These are phyloP conservation scores for Rhingia rostrata DNA, from an alignment of 2,888 invertebrate species.

Conservation along the genomic window DNA sequence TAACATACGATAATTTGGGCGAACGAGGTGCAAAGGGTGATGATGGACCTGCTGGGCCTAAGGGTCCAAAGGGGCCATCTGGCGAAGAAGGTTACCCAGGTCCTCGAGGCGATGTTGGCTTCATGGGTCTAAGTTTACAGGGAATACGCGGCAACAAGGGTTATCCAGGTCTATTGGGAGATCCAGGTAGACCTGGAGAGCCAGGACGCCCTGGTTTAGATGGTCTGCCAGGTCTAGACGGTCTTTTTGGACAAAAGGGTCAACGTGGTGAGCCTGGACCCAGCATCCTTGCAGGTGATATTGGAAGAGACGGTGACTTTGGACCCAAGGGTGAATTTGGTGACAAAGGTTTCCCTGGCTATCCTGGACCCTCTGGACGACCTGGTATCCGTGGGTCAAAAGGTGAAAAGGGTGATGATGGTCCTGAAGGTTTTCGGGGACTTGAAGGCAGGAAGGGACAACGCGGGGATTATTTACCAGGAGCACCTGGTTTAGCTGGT, in stretches of 20 bases:
- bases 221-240: constrained; percentile 82
- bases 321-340: constrained; percentile 83
- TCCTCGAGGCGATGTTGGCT: constrained; percentile 84
- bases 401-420: constrained; percentile 85
- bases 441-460: constrained; percentile 84
- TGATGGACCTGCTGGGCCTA: constrained; percentile 84
- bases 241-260: constrained; percentile 82
- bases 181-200: constrained; percentile 86
- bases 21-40: constrained; percentile 83
- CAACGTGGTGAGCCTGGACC: constrained; percentile 82
- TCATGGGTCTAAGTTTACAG: constrained; percentile 82
- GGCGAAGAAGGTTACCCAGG: constrained; percentile 85
- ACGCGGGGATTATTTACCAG: constrained; percentile 82
- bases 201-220: constrained; percentile 84
- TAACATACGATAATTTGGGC: constrained; percentile 83
- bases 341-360: constrained; percentile 84
- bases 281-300: constrained; percentile 81
- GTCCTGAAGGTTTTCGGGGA: constrained; percentile 85
- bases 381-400: constrained; percentile 85
- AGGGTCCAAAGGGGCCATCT: constrained; percentile 85
- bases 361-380: constrained; percentile 83
- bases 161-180: constrained; percentile 86
- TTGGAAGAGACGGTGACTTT: constrained; percentile 81
- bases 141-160: constrained; percentile 88
- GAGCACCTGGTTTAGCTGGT: constrained; percentile 80